phyloP scores from a whole-genome alignment of 2,888 invertebrate species.

The Oxycera nigricornis region DNA sequence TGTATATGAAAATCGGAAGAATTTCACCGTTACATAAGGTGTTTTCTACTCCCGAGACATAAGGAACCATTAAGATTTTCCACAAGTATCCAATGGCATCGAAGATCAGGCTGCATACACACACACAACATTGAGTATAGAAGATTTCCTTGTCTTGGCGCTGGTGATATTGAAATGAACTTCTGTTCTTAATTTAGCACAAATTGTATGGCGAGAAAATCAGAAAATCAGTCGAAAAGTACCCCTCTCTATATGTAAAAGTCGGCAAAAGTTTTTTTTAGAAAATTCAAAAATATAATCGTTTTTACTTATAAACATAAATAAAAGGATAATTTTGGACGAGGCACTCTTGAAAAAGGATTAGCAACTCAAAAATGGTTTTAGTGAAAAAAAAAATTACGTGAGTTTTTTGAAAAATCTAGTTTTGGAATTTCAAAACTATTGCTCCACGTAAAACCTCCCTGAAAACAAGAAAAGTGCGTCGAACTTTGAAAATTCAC shows the following conservation, averaged over 20 bases:
- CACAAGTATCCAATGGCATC: conserved; percentile 24
- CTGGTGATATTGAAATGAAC: not conserved
- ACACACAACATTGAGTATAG: not conserved
- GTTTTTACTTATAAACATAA: conserved; percentile 47
- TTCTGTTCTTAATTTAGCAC: conserved; percentile 47
- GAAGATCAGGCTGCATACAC: not conserved
- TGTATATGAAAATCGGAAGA: not conserved
- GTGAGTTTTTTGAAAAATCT: not conserved
- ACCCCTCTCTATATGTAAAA: conserved; percentile 47
- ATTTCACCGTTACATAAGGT: conserved; percentile 33
- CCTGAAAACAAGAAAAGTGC: no score
- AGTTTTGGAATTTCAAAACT: no score
- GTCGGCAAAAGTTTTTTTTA: conserved; percentile 46
- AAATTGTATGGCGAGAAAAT: conserved; percentile 42
- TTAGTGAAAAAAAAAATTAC: not conserved
- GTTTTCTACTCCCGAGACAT: conserved; percentile 23
- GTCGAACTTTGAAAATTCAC: no score
- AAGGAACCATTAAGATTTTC: not conserved
- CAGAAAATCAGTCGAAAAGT: conserved; percentile 46
- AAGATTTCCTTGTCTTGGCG: conserved; percentile 8
- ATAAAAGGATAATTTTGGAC: conserved; percentile 46
- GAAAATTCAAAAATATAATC: conserved; percentile 45
- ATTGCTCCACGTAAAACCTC: no score
- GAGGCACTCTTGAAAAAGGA: conserved; percentile 38
- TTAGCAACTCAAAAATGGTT: conserved; percentile 4